Percentiles rank a stretch among this genome's conserved stretches.
Conservation (phyloP, 2,888 invertebrate genomes). For the Parthenolecanium corni region DNA sequence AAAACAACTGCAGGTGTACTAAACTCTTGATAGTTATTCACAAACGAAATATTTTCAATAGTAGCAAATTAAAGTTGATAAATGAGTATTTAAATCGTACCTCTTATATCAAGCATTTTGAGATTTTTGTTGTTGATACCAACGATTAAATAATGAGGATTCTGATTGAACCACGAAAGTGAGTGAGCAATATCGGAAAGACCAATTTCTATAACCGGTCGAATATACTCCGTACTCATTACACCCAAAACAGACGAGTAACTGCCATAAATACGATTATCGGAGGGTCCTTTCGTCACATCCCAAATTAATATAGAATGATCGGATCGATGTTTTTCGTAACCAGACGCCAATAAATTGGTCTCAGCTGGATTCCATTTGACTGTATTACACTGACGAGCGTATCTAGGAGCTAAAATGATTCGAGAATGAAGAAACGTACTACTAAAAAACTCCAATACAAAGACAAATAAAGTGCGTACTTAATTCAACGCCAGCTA, state of each 20-base stretch:
- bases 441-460: background rate
- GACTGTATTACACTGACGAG: slow-evolving; percentile 72
- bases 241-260: slow-evolving; percentile 1
- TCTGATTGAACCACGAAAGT: slow-evolving; percentile 67
- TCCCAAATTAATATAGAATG: slow-evolving; percentile 86
- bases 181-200: slow-evolving; percentile 74
- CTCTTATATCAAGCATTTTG: slow-evolving; percentile 79
- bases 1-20: too few species aligned
- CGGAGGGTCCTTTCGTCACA: slow-evolving; percentile 45
- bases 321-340: slow-evolving; percentile 82
- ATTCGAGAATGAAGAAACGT: background rate
- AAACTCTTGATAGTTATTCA: too few species aligned
- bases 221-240: slow-evolving; percentile 35
- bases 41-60: too few species aligned
- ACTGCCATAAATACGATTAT: slow-evolving; percentile 32
- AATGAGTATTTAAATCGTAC: slow-evolving; percentile 42
- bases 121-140: slow-evolving; percentile 83
- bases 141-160: slow-evolving; percentile 64
- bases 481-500: slow-evolving; percentile 69
- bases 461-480: slow-evolving; percentile 33
- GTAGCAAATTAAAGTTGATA: too few species aligned
- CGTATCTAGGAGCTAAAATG: slow-evolving; percentile 61
- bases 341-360: slow-evolving; percentile 70
- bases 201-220: slow-evolving; percentile 64
- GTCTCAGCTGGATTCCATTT: slow-evolving; percentile 77